Percentiles rank a stretch among this genome's conserved stretches.
phyloP scores from a whole-genome alignment of 2,797 vertebrate genomes.

The Masticophis lateralis region DNA sequence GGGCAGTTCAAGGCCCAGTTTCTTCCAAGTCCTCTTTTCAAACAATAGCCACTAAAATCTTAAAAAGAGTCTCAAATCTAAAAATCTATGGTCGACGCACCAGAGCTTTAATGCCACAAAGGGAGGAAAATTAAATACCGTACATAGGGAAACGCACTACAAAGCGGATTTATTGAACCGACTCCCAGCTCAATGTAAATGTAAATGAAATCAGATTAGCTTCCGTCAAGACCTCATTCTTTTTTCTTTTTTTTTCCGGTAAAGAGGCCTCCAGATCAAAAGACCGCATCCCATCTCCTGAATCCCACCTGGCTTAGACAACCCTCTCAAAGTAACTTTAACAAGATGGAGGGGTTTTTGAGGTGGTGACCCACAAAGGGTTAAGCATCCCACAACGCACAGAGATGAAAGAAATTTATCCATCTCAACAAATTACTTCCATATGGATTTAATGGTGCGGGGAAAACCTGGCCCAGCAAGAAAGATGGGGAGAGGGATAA shows the following conservation, averaged over 20 bases:
- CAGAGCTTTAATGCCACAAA: not conserved
- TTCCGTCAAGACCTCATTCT: not conserved
- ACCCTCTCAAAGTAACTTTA: not conserved
- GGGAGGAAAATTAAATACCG: not conserved
- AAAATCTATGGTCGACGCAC: not conserved
- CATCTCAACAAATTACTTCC: conserved; percentile 23
- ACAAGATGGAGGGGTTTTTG: not conserved
- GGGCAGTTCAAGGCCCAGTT: not conserved
- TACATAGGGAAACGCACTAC: not conserved
- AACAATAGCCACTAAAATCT: not conserved
- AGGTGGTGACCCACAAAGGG: not conserved
- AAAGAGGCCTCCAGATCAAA: not conserved
- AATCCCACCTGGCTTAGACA: not conserved
- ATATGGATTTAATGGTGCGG: not conserved
- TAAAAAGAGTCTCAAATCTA: not conserved
- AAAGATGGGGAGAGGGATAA: not conserved
- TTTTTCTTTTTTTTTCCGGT: not conserved
- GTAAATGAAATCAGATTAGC: not conserved
- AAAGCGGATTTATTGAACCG: not conserved
- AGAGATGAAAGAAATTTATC: conserved; percentile 29
- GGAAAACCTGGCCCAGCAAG: not conserved
- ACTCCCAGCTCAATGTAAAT: not conserved
- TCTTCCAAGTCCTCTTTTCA: not conserved
- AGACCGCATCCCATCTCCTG: not conserved
- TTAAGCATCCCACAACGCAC: not conserved